Evolutionary conservation across 2,888 invertebrate genomes (phyloP).

Genomic region (Antitype chi): DNA sequence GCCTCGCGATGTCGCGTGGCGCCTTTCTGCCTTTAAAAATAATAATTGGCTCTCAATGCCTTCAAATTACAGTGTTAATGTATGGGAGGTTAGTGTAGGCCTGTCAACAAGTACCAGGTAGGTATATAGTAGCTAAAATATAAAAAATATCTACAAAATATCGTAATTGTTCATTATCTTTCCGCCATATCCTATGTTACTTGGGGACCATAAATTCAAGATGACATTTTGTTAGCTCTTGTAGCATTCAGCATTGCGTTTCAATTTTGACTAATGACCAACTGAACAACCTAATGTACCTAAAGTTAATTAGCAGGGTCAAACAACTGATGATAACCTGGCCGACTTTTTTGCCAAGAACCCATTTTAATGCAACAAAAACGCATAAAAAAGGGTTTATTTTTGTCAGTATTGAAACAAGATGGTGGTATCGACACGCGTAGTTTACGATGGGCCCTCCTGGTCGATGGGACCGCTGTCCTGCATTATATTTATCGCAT

Average conservation of each 20-base stretch:
- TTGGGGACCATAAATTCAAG: neutral
- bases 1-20: too few species aligned
- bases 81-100: too few species aligned
- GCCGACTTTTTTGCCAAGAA: neutral
- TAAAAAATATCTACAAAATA: too few species aligned
- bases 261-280: neutral
- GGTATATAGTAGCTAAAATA: too few species aligned
- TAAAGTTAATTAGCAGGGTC: constrained; percentile 27
- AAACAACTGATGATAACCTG: constrained; percentile 20
- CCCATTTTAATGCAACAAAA: constrained; percentile 20
- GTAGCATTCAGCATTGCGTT: neutral
- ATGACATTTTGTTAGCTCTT: neutral
- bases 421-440: constrained; percentile 38
- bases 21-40: too few species aligned
- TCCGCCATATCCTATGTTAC: too few species aligned
- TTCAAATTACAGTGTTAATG: too few species aligned
- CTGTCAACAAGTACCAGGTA: too few species aligned
- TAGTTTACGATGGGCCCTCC: constrained; percentile 50
- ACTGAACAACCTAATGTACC: neutral
- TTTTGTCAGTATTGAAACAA: constrained; percentile 37
- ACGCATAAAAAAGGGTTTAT: constrained; percentile 14
- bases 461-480: neutral
- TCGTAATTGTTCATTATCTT: too few species aligned
- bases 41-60: too few species aligned
- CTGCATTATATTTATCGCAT: constrained; percentile 50